phyloP scores from a whole-genome alignment of 2,113 vertebrate genomes.

The Talpa occidentalis region DNA sequence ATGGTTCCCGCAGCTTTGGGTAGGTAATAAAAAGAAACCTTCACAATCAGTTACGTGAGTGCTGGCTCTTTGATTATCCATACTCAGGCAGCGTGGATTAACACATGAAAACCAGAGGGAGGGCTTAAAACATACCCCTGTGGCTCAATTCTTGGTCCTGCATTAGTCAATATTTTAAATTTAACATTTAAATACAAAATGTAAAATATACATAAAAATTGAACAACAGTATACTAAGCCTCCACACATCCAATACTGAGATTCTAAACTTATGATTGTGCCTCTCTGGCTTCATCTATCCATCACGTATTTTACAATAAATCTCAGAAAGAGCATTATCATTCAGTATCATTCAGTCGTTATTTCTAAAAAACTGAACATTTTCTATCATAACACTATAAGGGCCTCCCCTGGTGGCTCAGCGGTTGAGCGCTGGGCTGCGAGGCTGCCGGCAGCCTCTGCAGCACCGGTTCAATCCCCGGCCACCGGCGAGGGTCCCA shows the following conservation, averaged over 20 bases:
- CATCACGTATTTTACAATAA: neutral
- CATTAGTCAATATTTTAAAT: neutral
- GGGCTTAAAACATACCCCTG: neutral
- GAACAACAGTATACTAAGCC: neutral
- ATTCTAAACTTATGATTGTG: neutral
- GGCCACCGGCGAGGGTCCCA: no score
- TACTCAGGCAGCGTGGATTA: neutral
- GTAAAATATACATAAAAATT: neutral
- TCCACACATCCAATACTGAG: neutral
- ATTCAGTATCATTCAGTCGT: no score
- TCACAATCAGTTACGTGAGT: neutral
- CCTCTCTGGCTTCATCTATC: neutral
- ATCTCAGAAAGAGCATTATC: neutral
- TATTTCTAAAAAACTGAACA: neutral
- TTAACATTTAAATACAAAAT: neutral
- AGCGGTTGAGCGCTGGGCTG: no score
- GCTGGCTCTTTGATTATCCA: neutral
- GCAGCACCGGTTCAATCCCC: no score
- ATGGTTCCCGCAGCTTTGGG: neutral
- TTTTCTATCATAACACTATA: neutral
- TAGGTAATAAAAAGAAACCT: neutral
- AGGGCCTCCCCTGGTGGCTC: no score
- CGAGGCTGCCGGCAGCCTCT: no score
- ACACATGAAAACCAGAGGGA: neutral
- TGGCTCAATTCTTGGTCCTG: neutral